Percentiles rank a stretch among this genome's conserved stretches.
Evolutionary conservation across 2,113 vertebrate species (phyloP).

Genomic region (Dicrurus megarhynchus): DNA sequence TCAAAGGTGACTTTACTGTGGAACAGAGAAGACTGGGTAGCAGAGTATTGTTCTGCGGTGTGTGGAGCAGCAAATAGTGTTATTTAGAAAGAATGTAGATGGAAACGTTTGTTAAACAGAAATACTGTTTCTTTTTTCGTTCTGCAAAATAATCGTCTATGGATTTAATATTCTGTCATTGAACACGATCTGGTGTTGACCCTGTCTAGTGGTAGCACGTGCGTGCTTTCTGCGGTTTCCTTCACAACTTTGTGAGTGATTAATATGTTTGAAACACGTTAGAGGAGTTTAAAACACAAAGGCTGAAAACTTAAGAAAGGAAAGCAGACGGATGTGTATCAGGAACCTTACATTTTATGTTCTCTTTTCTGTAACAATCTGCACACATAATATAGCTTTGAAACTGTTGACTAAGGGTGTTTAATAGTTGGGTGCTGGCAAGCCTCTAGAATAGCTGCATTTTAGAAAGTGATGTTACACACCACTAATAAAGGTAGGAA

Average conservation of each 20-base stretch:
- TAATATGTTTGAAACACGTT: neutral
- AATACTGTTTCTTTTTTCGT: fast-evolving
- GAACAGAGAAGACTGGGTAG: neutral
- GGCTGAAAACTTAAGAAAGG: neutral
- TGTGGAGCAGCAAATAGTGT: neutral
- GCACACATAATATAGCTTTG: neutral
- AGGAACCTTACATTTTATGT: neutral
- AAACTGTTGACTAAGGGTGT: neutral
- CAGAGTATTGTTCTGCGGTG: neutral
- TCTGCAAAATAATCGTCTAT: neutral
- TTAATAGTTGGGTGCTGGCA: neutral
- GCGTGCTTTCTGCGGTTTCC: neutral
- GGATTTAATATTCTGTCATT: neutral
- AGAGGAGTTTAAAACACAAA: neutral
- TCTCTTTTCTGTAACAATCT: neutral
- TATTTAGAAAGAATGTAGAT: neutral
- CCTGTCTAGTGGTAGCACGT: fast-evolving
- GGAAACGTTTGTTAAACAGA: neutral
- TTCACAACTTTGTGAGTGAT: neutral
- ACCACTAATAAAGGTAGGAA: neutral
- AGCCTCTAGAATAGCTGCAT: neutral
- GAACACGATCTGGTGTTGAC: neutral
- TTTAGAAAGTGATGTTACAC: fast-evolving
- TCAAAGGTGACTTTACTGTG: neutral
- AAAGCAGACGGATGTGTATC: neutral